Percentiles rank a stretch among this genome's conserved stretches.
Conservation (phyloP, 2,888 invertebrate genomes). For the Gisinianus flammeolus region DNA sequence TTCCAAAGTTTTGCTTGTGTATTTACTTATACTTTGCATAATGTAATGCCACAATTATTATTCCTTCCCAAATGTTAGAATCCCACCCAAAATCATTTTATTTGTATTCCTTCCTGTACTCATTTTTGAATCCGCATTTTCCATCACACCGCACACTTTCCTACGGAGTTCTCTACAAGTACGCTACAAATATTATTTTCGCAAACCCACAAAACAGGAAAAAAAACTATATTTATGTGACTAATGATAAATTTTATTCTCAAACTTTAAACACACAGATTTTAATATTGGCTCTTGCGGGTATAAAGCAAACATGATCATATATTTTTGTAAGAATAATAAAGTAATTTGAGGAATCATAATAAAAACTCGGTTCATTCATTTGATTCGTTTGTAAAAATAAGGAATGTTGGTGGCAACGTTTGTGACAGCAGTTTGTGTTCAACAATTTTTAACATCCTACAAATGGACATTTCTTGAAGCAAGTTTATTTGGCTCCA, state of each 20-base stretch:
- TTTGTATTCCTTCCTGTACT: constrained; percentile 56
- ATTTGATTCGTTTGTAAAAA: no score
- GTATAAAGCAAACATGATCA: no score
- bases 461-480: constrained; percentile 62
- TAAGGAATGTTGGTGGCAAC: constrained; percentile 56
- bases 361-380: no score
- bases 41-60: no score
- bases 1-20: no score
- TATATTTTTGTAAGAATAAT: no score
- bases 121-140: constrained; percentile 56
- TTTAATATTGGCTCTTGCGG: constrained; percentile 55
- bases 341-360: no score
- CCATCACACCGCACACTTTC: constrained; percentile 58
- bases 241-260: background rate
- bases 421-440: constrained; percentile 51
- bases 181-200: no score
- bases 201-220: background rate
- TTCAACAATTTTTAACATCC: constrained; percentile 49
- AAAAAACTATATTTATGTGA: background rate
- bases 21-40: no score
- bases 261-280: no score
- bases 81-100: constrained; percentile 55
- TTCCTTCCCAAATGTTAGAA: constrained; percentile 56
- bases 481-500: constrained; percentile 62
- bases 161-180: constrained; percentile 49